These are phyloP conservation scores for Distichodus sexfasciatus DNA, from an alignment of 2,797 vertebrate species.

Conservation along the genomic window DNA sequence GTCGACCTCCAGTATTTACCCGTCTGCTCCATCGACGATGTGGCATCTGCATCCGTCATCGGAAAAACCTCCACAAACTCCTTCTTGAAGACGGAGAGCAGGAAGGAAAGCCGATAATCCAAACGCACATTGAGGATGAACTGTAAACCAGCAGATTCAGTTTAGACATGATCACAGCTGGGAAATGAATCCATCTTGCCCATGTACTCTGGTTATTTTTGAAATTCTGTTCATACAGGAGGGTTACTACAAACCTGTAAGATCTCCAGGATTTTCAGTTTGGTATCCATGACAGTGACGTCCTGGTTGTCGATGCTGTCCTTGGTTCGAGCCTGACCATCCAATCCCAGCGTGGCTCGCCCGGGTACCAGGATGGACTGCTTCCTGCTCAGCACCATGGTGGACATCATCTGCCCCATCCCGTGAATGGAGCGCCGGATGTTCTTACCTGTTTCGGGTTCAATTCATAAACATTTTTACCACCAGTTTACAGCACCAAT, in stretches of 20 bases:
- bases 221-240: background rate
- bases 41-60: conserved; percentile 89
- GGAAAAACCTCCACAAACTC: conserved; percentile 95
- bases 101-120: conserved; percentile 93
- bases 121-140: conserved; percentile 87
- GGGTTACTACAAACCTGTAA: conserved; percentile 78
- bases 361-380: conserved; percentile 82
- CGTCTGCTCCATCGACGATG: conserved; percentile 80
- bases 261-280: conserved; percentile 96
- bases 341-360: conserved; percentile 61
- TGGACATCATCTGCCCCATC: conserved; percentile 97
- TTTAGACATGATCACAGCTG: conserved; percentile 9
- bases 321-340: conserved; percentile 79
- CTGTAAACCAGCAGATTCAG: conserved; percentile 45
- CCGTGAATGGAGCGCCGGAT: conserved; percentile 93
- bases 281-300: conserved; percentile 97
- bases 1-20: conserved; percentile 54
- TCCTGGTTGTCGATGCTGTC: conserved; percentile 87
- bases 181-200: background rate
- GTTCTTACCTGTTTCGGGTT: conserved; percentile 92
- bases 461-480: too few relatives aligned
- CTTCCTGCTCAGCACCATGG: conserved; percentile 95
- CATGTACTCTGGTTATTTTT: background rate
- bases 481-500: too few relatives aligned
- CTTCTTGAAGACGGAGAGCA: conserved; percentile 98